Conservation (phyloP, 2,113 vertebrate species). For the Galemys pyrenaicus region DNA sequence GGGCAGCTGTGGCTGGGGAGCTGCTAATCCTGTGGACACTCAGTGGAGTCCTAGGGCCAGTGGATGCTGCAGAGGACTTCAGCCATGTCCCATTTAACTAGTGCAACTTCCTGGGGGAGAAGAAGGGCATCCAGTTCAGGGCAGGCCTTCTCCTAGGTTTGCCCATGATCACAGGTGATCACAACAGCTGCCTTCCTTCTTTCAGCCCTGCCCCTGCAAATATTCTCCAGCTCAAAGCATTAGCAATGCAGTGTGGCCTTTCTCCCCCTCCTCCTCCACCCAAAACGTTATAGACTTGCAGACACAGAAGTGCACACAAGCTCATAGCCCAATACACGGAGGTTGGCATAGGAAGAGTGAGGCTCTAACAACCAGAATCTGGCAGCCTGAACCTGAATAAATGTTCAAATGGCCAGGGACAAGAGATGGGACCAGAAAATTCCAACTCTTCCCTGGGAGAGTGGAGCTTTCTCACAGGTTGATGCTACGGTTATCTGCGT, state of each 20-base stretch:
- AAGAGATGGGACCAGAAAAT: neutral
- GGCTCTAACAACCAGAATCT: neutral
- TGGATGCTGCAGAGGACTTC: neutral
- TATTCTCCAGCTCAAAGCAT: neutral
- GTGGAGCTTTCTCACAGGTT: neutral
- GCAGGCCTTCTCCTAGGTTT: neutral
- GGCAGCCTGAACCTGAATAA: neutral
- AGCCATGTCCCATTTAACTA: neutral
- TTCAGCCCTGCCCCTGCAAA: neutral
- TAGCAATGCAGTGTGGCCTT: neutral
- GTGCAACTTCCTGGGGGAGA: neutral
- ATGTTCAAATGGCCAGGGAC: neutral
- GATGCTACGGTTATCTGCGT: neutral
- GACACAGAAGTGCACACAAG: neutral
- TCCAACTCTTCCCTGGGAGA: neutral
- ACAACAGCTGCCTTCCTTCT: neutral
- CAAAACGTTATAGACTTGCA: slow-evolving; percentile 31
- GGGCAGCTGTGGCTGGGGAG: neutral
- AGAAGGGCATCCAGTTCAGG: neutral
- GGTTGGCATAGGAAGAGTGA: neutral
- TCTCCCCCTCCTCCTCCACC: neutral
- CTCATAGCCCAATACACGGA: neutral
- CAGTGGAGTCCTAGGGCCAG: neutral
- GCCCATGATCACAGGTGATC: slow-evolving; percentile 16
- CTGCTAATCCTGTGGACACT: neutral